phyloP scores from a whole-genome alignment of 1,140 invertebrate genomes.

The Caenorhabditis inopinata region DNA sequence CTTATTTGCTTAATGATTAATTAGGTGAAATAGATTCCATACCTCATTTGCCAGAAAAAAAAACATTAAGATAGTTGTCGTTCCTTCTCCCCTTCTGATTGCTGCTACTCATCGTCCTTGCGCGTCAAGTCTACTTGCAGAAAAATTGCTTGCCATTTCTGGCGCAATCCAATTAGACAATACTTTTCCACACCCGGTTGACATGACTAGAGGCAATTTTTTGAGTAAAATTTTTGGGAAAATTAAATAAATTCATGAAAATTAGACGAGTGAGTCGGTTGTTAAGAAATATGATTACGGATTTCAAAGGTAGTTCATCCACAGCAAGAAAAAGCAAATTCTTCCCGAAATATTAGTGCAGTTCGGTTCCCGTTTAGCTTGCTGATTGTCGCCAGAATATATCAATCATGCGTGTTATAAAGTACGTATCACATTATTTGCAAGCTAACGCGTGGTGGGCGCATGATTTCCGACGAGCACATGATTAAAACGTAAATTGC shows the following conservation, averaged over 20 bases:
- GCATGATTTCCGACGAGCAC: too few species aligned
- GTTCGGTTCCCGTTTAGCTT: too few species aligned
- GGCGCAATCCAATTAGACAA: conserved; percentile 29
- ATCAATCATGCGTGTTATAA: too few species aligned
- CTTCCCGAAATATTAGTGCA: not conserved
- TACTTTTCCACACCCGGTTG: not conserved
- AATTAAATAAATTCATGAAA: conserved; percentile 5
- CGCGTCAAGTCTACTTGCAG: not conserved
- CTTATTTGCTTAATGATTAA: too few species aligned
- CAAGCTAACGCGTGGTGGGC: too few species aligned
- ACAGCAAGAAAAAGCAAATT: not conserved
- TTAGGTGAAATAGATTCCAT: not conserved
- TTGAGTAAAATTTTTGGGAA: not conserved
- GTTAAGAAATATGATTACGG: not conserved
- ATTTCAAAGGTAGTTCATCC: not conserved
- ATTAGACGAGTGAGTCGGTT: not conserved
- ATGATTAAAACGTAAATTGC: too few species aligned
- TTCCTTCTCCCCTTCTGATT: not conserved
- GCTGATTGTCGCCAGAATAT: too few species aligned
- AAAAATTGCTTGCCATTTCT: conserved; percentile 29
- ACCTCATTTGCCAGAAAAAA: not conserved
- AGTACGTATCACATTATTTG: too few species aligned
- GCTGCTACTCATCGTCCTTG: not conserved
- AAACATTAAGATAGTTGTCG: not conserved
- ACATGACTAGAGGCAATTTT: not conserved